Conservation (phyloP, 2,113 vertebrate genomes). For the Oryzias woworae region DNA sequence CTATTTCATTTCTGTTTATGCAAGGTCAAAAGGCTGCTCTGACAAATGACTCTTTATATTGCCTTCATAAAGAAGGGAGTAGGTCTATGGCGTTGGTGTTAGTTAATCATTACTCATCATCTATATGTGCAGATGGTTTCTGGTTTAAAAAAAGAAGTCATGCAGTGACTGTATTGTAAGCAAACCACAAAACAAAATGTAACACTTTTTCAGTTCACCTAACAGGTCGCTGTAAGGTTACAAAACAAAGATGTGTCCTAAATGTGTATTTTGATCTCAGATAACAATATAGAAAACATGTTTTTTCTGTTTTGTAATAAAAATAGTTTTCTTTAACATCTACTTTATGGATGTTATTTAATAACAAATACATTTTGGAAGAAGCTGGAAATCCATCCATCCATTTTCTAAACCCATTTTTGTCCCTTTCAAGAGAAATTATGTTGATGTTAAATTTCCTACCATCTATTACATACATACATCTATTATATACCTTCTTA, state of each 20-base stretch:
- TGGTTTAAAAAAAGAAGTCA: slow-evolving; percentile 6
- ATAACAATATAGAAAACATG: slow-evolving; percentile 36
- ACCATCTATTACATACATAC: background rate
- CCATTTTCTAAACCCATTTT: too few species aligned
- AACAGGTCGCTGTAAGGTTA: slow-evolving; percentile 60
- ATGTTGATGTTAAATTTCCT: background rate
- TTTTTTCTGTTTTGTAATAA: too few species aligned
- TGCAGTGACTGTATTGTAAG: background rate
- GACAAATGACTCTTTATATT: slow-evolving; percentile 62
- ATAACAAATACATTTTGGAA: too few species aligned
- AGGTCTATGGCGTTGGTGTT: slow-evolving; percentile 37
- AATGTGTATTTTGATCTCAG: slow-evolving; percentile 35
- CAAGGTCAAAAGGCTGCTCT: slow-evolving; percentile 28
- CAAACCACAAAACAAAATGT: background rate
- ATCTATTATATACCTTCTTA: background rate
- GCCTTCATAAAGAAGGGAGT: slow-evolving; percentile 74
- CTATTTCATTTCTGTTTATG: slow-evolving; percentile 7
- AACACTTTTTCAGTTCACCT: slow-evolving; percentile 17
- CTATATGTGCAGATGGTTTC: slow-evolving; percentile 3
- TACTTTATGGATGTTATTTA: slow-evolving; percentile 69
- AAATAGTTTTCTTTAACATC: slow-evolving; percentile 15
- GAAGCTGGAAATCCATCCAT: background rate
- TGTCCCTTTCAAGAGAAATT: too few species aligned
- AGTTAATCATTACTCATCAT: slow-evolving; percentile 70
- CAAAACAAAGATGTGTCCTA: slow-evolving; percentile 26